Percentiles rank a stretch among this genome's conserved stretches.
These are phyloP conservation scores for Poecilus cupreus DNA, from an alignment of 2,888 invertebrate species.

Conservation along the genomic window DNA sequence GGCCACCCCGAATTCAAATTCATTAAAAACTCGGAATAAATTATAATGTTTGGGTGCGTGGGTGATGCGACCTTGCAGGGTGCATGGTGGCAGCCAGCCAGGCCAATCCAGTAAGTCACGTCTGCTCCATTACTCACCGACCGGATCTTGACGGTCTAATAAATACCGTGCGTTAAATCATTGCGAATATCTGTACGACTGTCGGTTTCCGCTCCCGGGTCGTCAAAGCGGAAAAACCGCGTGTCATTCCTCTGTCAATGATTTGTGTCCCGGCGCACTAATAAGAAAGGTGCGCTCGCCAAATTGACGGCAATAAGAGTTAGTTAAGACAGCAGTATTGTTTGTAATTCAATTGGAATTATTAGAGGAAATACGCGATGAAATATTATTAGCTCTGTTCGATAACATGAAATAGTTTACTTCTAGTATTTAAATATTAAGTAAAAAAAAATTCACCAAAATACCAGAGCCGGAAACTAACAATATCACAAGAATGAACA, in stretches of 20 bases:
- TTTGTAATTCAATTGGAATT: too few species aligned
- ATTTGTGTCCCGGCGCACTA: background rate
- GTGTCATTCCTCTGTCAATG: background rate
- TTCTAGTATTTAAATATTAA: too few species aligned
- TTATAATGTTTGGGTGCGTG: too few species aligned
- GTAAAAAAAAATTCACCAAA: too few species aligned
- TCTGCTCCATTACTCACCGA: background rate
- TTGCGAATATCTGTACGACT: background rate
- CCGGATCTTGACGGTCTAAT: slow-evolving; percentile 8
- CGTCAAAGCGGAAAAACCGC: slow-evolving; percentile 2
- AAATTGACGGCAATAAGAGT: background rate
- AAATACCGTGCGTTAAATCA: slow-evolving; percentile 1
- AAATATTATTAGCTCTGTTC: too few species aligned
- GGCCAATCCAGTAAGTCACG: slow-evolving; percentile 8
- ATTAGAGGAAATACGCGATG: too few species aligned
- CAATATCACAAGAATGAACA: too few species aligned
- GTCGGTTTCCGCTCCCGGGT: background rate
- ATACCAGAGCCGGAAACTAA: too few species aligned
- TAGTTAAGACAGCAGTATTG: background rate
- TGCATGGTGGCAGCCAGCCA: background rate
- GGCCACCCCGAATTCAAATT: too few species aligned
- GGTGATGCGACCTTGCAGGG: too few species aligned
- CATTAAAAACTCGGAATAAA: too few species aligned
- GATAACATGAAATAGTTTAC: too few species aligned
- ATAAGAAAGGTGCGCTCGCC: background rate